Percentiles rank a stretch among this genome's conserved stretches.
phyloP scores from a whole-genome alignment of 53 echinoderm and acorn worm genomes.

The Zoroaster sp. region DNA sequence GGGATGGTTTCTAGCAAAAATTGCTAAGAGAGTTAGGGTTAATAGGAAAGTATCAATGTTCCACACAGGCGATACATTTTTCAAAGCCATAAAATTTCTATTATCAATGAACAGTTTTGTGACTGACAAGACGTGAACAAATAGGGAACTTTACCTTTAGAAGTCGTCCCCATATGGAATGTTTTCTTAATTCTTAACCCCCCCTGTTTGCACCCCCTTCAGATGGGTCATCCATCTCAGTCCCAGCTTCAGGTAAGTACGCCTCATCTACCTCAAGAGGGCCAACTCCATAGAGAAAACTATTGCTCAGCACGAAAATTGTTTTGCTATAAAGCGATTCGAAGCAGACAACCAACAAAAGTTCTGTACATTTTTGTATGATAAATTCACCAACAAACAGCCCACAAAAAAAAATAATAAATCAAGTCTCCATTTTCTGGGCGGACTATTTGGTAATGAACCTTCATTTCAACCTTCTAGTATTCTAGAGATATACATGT shows the following conservation, averaged over 20 bases:
- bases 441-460: no score
- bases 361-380: neutral
- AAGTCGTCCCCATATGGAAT: no score
- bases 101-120: neutral
- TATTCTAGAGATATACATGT: no score
- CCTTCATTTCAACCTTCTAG: no score
- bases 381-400: neutral
- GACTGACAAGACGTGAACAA: no score
- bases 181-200: constrained; percentile 35
- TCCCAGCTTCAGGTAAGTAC: constrained; percentile 52
- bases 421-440: no score
- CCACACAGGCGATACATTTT: no score
- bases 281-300: neutral
- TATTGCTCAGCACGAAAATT: neutral
- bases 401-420: no score
- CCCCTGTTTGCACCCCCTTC: constrained; percentile 38
- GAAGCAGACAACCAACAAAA: neutral
- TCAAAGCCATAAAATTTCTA: neutral
- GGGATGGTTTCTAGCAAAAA: no score
- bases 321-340: neutral
- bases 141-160: no score
- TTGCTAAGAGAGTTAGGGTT: neutral
- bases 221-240: constrained; percentile 53
- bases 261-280: neutral
- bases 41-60: no score